phyloP scores from a whole-genome alignment of 2,888 invertebrate species.

The Caradrina kadenii region DNA sequence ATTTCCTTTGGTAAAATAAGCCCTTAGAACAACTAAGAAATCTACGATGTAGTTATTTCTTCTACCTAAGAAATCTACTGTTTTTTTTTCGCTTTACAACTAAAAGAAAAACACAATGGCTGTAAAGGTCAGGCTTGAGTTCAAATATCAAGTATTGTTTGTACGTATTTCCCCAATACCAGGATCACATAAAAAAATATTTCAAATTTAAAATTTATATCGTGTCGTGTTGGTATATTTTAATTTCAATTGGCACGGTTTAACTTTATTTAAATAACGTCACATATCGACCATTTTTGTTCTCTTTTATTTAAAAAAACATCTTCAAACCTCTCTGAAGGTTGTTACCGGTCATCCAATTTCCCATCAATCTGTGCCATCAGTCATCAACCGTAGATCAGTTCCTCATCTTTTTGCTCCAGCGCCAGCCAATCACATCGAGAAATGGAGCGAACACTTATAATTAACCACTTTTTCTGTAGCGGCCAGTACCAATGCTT shows the following conservation, averaged over 20 bases:
- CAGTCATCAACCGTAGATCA: conserved; percentile 71
- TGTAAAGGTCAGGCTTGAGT: not conserved
- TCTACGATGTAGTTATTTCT: too few relatives aligned
- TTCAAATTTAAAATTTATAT: not conserved
- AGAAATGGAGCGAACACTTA: conserved; percentile 82
- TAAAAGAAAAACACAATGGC: too few relatives aligned
- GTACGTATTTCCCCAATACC: not conserved
- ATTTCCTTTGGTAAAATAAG: too few relatives aligned
- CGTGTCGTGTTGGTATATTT: not conserved
- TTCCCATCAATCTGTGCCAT: conserved; percentile 74
- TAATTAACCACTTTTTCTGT: conserved; percentile 80
- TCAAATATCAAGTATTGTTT: conserved; percentile 7
- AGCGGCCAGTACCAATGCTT: conserved; percentile 42
- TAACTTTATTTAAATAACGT: not conserved
- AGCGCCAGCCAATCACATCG: conserved; percentile 74
- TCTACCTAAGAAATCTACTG: too few relatives aligned
- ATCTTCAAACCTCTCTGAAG: conserved; percentile 11
- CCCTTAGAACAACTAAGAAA: too few relatives aligned
- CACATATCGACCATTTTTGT: not conserved
- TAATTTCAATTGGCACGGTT: not conserved
- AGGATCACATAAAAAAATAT: not conserved
- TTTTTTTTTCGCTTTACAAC: too few relatives aligned
- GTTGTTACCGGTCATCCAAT: conserved; percentile 42
- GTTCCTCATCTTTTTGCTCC: conserved; percentile 82
- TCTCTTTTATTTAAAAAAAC: not conserved